Percentiles rank a stretch among this genome's conserved stretches.
Conservation (phyloP, 2,797 vertebrate genomes). For the Pelodytes ibericus region DNA sequence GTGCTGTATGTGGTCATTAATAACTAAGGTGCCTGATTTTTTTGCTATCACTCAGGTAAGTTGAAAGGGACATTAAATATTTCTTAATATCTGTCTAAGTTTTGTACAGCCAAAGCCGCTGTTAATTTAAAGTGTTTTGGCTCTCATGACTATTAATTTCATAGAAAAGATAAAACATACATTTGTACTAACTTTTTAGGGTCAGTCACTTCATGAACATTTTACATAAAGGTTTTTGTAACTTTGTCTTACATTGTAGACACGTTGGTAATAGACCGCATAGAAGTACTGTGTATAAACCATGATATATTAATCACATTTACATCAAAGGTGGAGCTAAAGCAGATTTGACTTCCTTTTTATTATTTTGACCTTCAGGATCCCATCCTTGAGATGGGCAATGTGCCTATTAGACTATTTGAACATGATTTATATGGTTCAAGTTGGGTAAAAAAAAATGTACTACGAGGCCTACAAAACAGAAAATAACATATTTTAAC, state of each 20-base stretch:
- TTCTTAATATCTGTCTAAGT: constrained; percentile 52
- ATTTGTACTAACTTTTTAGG: constrained; percentile 41
- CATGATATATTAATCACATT: neutral
- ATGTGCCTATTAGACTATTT: no score
- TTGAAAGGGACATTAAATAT: constrained; percentile 70
- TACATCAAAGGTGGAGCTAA: no score
- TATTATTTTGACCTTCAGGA: no score
- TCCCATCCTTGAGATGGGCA: no score
- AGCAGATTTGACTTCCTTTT: no score
- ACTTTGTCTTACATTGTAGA: constrained; percentile 11
- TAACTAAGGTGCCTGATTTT: constrained; percentile 82
- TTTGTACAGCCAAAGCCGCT: constrained; percentile 32
- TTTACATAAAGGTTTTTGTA: constrained; percentile 31
- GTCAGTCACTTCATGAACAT: constrained; percentile 16
- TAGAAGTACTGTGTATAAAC: neutral
- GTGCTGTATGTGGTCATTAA: constrained; percentile 76
- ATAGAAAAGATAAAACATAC: constrained; percentile 4
- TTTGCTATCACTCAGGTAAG: constrained; percentile 83
- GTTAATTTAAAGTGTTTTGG: constrained; percentile 25
- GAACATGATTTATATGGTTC: no score
- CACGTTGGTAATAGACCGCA: constrained; percentile 1
- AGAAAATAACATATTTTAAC: no score
- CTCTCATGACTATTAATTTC: constrained; percentile 20
- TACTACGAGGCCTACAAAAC: no score
- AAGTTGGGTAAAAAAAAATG: no score